Evolutionary conservation across 2,888 invertebrate species (phyloP).

Genomic region (Smittia sp.): DNA sequence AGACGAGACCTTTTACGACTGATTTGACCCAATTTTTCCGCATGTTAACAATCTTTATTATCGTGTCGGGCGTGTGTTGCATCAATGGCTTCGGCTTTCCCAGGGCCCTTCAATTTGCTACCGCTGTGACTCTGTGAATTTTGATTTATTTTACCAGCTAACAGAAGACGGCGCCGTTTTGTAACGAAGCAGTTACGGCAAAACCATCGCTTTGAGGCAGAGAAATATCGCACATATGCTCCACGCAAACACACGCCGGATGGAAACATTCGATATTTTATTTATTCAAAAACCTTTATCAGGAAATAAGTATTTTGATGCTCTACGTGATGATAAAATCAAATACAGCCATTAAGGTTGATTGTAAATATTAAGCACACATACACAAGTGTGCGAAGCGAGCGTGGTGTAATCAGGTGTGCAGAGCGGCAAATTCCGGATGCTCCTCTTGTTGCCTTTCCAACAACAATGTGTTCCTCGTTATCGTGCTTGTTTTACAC

Average conservation of each 20-base stretch:
- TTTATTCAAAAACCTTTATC: slow-evolving; percentile 16
- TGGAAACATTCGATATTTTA: not conserved
- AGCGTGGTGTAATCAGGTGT: not conserved
- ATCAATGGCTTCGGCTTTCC: too few relatives aligned
- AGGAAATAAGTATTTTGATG: slow-evolving; percentile 16
- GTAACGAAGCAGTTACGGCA: too few relatives aligned
- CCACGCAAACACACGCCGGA: not conserved
- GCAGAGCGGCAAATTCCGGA: not conserved
- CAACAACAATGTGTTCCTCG: not conserved
- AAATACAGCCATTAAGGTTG: slow-evolving; percentile 10
- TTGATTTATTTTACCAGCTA: slow-evolving; percentile 2
- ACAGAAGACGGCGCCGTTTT: too few relatives aligned
- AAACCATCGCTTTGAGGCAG: not conserved
- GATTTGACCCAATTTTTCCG: slow-evolving; percentile 32
- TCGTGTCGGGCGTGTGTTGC: not conserved
- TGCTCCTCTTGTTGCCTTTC: not conserved
- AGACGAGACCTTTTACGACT: slow-evolving; percentile 25
- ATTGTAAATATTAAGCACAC: slow-evolving; percentile 18
- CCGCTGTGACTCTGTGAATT: not conserved
- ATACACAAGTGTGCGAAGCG: not conserved
- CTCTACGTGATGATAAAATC: slow-evolving; percentile 30
- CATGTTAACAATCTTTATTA: not conserved
- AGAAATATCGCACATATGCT: not conserved
- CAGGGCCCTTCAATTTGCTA: too few relatives aligned
- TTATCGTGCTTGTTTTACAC: slow-evolving; percentile 8